A percentile compares a stretch with the other conserved stretches of the same genome.
These are phyloP conservation scores for Eulemur macaco DNA, from an alignment of 2,113 vertebrate genomes.

Conservation along the genomic window DNA sequence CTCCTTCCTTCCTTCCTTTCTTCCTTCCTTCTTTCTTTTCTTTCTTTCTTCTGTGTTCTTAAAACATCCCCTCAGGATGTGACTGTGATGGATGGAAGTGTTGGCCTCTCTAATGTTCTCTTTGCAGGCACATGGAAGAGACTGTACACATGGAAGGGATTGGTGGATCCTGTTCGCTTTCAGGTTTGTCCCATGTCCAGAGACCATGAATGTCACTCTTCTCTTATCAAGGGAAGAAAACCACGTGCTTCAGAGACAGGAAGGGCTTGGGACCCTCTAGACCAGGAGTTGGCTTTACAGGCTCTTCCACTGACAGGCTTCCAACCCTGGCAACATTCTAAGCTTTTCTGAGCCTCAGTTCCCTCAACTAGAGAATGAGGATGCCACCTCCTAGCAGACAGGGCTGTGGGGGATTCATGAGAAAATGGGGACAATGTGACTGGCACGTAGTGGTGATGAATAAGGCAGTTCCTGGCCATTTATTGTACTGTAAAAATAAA, in stretches of 20 bases:
- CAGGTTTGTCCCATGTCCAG: not conserved
- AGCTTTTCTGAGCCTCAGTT: not conserved
- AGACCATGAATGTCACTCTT: not conserved
- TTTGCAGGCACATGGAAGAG: not conserved
- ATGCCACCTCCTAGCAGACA: not conserved
- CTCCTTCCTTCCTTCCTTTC: too few relatives aligned
- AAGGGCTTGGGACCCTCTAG: not conserved
- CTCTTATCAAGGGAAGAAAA: not conserved
- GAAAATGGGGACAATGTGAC: not conserved
- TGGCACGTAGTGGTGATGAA: not conserved
- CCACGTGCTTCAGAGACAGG: not conserved
- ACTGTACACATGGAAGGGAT: accelerated
- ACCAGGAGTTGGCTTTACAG: not conserved
- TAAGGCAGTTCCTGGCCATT: not conserved
- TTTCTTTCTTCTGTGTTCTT: not conserved
- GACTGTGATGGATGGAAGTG: not conserved
- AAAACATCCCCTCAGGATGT: not conserved
- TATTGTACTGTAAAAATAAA: not conserved
- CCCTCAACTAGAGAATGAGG: not conserved
- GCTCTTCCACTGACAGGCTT: not conserved
- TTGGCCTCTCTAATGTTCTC: not conserved
- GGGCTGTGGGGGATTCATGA: not conserved
- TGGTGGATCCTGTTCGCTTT: not conserved
- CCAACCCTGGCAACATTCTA: not conserved
- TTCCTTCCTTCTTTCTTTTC: too few relatives aligned